These are phyloP conservation scores for Anthoscopus minutus DNA, from an alignment of 2,113 vertebrate species.

Conservation along the genomic window DNA sequence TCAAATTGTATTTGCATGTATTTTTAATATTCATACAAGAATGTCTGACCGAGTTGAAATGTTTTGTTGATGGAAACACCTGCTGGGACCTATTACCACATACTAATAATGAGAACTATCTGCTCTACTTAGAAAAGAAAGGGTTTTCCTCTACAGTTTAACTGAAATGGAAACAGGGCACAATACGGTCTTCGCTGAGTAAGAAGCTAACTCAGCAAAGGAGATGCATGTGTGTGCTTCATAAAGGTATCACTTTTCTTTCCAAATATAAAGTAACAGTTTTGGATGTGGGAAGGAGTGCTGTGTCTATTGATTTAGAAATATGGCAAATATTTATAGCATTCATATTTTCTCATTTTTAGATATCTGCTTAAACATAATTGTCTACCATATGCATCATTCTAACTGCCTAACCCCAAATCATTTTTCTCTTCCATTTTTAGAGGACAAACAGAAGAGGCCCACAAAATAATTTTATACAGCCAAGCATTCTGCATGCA, in stretches of 20 bases:
- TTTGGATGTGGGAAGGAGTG: constrained; percentile 38
- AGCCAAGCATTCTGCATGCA: not conserved
- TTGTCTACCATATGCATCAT: not conserved
- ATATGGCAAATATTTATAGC: constrained; percentile 24
- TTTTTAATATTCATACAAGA: not conserved
- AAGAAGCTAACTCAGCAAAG: not conserved
- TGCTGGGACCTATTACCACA: not conserved
- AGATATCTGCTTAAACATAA: not conserved
- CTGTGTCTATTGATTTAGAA: constrained; percentile 11
- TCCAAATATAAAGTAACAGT: constrained; percentile 18
- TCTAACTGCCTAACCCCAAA: not conserved
- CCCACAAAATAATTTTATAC: not conserved
- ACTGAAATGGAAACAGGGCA: not conserved
- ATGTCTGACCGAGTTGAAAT: not conserved
- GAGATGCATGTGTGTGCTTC: not conserved
- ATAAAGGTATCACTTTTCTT: constrained; percentile 21
- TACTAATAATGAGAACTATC: not conserved
- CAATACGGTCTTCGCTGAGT: not conserved
- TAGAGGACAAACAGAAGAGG: not conserved
- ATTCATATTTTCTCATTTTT: not conserved
- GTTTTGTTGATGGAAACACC: not conserved
- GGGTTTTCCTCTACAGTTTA: not conserved
- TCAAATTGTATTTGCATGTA: not conserved
- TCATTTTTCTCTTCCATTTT: not conserved
- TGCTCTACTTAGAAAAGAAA: not conserved